Evolutionary conservation across 92 coral and sea anemone species (phyloP).

Genomic region (Phymanthus crucifer): DNA sequence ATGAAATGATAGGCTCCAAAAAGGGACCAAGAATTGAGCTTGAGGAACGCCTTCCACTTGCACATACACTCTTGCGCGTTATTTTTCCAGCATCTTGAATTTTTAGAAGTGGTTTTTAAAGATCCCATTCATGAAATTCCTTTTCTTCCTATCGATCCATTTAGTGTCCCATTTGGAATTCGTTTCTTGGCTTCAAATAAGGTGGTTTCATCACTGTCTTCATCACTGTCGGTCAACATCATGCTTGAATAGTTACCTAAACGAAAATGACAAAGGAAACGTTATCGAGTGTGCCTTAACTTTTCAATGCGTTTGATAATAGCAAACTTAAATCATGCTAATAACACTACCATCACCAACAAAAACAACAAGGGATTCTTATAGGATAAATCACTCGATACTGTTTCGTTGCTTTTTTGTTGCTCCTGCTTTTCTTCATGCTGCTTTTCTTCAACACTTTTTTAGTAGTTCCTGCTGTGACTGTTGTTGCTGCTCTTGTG

Average conservation of each 20-base stretch:
- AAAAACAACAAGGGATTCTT: too few relatives aligned
- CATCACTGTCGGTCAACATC: conserved; percentile 87
- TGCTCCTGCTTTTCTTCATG: background rate
- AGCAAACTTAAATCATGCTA: too few relatives aligned
- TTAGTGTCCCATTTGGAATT: conserved; percentile 70
- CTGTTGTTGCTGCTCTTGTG: background rate
- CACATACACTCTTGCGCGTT: background rate
- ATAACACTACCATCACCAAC: too few relatives aligned
- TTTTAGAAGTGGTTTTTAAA: background rate
- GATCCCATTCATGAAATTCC: conserved; percentile 9
- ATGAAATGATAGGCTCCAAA: background rate
- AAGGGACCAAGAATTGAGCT: conserved; percentile 3
- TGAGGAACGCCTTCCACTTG: conserved; percentile 5
- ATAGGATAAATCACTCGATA: too few relatives aligned
- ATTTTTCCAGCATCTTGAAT: background rate
- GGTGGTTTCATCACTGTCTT: conserved; percentile 91
- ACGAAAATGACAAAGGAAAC: background rate
- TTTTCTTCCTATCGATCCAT: conserved; percentile 59
- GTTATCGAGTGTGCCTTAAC: too few relatives aligned
- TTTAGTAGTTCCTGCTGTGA: background rate
- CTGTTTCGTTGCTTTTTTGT: too few relatives aligned
- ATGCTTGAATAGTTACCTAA: conserved; percentile 87
- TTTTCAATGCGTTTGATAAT: too few relatives aligned
- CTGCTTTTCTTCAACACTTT: background rate
- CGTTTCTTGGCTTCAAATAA: conserved; percentile 91